Conservation (phyloP, 2,888 invertebrate species). For the Siphlonurus alternatus region DNA sequence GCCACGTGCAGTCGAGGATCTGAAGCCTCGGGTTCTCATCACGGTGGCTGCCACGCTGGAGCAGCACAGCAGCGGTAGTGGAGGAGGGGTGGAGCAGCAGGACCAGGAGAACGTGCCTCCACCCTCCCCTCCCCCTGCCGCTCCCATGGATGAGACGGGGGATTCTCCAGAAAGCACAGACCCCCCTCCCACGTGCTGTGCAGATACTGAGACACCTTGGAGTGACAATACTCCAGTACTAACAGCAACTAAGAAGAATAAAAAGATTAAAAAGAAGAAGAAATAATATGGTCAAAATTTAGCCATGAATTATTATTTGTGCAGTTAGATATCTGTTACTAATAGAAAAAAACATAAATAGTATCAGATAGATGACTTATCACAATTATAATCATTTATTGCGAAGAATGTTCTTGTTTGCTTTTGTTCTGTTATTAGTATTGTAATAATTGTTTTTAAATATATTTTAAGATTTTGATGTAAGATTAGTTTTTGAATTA, state of each 20-base stretch:
- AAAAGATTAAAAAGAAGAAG: not conserved
- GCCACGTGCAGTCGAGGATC: not conserved
- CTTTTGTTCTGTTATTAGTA: no score
- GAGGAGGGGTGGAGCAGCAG: not conserved
- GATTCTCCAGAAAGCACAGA: not conserved
- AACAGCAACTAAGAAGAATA: not conserved
- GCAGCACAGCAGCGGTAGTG: not conserved
- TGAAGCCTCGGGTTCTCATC: not conserved
- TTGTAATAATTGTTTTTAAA: no score
- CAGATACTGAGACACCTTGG: not conserved
- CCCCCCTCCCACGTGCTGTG: not conserved
- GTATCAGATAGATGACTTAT: no score
- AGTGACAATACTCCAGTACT: not conserved
- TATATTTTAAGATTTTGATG: no score
- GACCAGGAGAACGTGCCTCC: not conserved
- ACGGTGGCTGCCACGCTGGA: not conserved
- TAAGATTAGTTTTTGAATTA: no score
- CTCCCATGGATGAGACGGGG: not conserved
- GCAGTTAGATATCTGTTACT: no score
- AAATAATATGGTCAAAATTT: not conserved
- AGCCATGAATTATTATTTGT: not conserved
- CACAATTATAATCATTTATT: conserved; percentile 8
- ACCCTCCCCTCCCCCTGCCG: not conserved
- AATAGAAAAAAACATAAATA: not conserved
- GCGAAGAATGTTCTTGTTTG: no score